phyloP scores from a whole-genome alignment of 1,140 invertebrate species.

The Drosophila kanapiae region DNA sequence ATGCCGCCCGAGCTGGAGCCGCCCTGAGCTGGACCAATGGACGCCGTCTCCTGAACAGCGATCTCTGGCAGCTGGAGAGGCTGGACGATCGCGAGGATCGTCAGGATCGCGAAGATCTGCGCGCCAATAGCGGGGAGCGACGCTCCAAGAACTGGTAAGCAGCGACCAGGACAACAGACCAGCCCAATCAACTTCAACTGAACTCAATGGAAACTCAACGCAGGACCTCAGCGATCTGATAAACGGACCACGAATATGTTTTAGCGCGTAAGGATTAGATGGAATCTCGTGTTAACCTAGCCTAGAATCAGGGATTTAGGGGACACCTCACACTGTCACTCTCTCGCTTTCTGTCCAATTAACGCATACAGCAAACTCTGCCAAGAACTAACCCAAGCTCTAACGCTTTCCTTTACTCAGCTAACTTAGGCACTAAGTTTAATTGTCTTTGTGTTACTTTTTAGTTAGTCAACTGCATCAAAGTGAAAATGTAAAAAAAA shows the following conservation, averaged over 20 bases:
- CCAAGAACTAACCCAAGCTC: conserved; percentile 57
- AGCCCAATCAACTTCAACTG: conserved; percentile 37
- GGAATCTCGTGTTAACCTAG: conserved; percentile 54
- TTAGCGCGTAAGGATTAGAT: conserved; percentile 31
- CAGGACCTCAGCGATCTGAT: conserved; percentile 51
- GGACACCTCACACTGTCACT: conserved; percentile 25
- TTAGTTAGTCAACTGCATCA: conserved; percentile 69
- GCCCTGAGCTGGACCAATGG: conserved; percentile 66
- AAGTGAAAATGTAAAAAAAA: conserved; percentile 62
- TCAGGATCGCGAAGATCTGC: conserved; percentile 44
- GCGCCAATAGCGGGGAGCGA: conserved; percentile 40
- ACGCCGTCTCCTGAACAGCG: conserved; percentile 57
- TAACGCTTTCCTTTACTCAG: conserved; percentile 17
- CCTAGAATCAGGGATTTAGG: conserved; percentile 60
- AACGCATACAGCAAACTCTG: conserved; percentile 48
- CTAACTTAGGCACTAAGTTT: conserved; percentile 63
- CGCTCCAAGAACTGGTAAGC: conserved; percentile 61
- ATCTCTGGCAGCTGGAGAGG: conserved; percentile 67
- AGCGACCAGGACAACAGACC: not conserved
- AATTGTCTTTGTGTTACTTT: conserved; percentile 66
- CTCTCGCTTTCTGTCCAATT: conserved; percentile 7
- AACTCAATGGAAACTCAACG: conserved; percentile 66
- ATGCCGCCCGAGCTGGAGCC: conserved; percentile 53
- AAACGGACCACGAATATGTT: conserved; percentile 62
- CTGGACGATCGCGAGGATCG: conserved; percentile 50